Conservation (phyloP, 64 coral and sea anemone species). For the Montipora sp. region DNA sequence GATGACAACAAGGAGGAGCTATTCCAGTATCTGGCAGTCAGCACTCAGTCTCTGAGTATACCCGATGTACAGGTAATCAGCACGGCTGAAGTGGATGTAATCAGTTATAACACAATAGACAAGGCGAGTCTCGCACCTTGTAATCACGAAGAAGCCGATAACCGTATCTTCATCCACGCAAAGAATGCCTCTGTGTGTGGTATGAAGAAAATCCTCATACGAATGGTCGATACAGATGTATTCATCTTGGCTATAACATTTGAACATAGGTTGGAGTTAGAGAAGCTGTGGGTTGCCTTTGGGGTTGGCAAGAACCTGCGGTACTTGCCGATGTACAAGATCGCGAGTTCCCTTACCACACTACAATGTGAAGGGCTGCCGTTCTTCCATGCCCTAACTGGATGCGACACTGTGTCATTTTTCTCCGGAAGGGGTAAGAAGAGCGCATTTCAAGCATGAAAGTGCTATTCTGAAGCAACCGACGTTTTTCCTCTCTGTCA, state of each 20-base stretch:
- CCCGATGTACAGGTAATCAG: conserved; percentile 30
- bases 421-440: conserved; percentile 46
- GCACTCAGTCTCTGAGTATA: conserved; percentile 28
- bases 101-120: conserved; percentile 32
- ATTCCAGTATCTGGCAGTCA: conserved; percentile 44
- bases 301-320: conserved; percentile 34
- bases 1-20: conserved; percentile 78
- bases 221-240: conserved; percentile 58
- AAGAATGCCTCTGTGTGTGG: conserved; percentile 40
- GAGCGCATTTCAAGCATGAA: conserved; percentile 58
- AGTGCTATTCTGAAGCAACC: conserved; percentile 44
- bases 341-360: conserved; percentile 30
- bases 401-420: conserved; percentile 42
- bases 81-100: conserved; percentile 44
- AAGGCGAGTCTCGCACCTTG: conserved; percentile 43
- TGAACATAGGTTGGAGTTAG: conserved; percentile 14
- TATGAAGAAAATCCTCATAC: conserved; percentile 57
- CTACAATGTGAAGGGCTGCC: conserved; percentile 55
- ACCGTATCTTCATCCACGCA: conserved; percentile 48
- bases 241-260: conserved; percentile 53
- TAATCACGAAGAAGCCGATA: conserved; percentile 60
- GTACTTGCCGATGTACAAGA: conserved; percentile 55
- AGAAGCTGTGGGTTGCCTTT: conserved; percentile 8
- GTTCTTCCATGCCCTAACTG: conserved; percentile 63
- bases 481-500: conserved; percentile 28